These are phyloP conservation scores for Stenolophus ochropezus DNA, from an alignment of 2,888 invertebrate genomes.

Conservation along the genomic window DNA sequence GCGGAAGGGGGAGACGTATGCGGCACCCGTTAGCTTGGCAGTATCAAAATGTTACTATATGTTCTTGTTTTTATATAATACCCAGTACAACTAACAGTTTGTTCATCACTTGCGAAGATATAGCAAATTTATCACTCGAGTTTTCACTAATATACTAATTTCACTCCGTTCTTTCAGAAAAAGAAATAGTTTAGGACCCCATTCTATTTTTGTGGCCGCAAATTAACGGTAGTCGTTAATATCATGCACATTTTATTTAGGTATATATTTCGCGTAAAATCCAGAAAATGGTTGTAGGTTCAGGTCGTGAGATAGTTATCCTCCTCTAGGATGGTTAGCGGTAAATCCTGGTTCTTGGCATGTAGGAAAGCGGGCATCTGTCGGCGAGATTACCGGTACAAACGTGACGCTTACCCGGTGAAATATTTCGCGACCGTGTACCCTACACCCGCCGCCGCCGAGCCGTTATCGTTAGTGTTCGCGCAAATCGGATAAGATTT, in stretches of 20 bases:
- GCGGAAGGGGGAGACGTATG: too few relatives aligned
- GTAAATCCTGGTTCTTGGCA: conserved; percentile 44
- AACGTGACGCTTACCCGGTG: conserved; percentile 42
- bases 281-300: conserved; percentile 21
- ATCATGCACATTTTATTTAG: background rate
- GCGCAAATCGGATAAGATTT: conserved; percentile 37
- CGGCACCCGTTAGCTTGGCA: too few relatives aligned
- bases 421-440: conserved; percentile 45
- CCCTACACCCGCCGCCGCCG: background rate
- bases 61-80: too few relatives aligned
- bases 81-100: too few relatives aligned
- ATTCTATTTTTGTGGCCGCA: too few relatives aligned
- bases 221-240: too few relatives aligned
- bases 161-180: too few relatives aligned
- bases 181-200: too few relatives aligned
- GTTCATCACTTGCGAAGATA: too few relatives aligned
- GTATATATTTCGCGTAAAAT: background rate
- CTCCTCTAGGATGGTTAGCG: conserved; percentile 21
- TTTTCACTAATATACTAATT: too few relatives aligned
- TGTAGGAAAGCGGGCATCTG: conserved; percentile 44
- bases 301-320: background rate
- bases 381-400: conserved; percentile 44
- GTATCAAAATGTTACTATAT: too few relatives aligned
- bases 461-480: conserved; percentile 28
- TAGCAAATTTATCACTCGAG: too few relatives aligned